Base-by-base conservation (phyloP, 2,113 vertebrate genomes). In the Bombycilla garrulus region DNA sequence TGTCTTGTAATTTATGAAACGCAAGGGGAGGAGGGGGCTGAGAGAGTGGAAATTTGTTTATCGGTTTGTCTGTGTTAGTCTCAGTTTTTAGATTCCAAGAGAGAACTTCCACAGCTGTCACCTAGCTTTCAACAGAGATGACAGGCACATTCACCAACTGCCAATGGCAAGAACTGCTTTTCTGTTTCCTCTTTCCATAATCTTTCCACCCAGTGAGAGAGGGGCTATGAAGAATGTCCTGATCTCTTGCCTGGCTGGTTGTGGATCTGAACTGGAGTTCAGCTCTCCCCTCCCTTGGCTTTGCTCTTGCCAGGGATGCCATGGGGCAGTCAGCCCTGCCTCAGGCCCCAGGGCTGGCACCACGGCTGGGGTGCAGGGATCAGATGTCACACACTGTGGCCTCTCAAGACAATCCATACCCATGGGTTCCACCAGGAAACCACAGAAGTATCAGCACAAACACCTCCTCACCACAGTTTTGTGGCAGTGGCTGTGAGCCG, bases 91-190 rank as follows among this genome's bases (percentile, higher is more conserved):
- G 66, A 61, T 88, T 92, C 62, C 71, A 88, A 77, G 86, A 26
- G 74, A 90, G 53, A 90, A 48, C 58, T 90, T 44, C 73, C 60
- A 18, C 78, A 79, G 88, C 86, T 96, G 92, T 70, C 92, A 90
- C 81, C 66, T 48, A 57, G 22, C 78, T 93, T 92, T 86, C 90
- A 86, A 3, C 66, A 92, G 79, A 69, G 71, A 92, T 65, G 85
- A 65, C 85, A 94, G 81, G 88, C 85, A 57, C 33, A 6, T 72
- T 42, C 42, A 61, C 53, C 90, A 90, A 74, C 90, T 93, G 90
- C 85, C 81, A 90, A 5, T 11, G 36, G 33, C 42, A 81, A 53
- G 40, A 76, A 61, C 48, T 45, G 22, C 15, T 65, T 82, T 64
- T 44, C 74, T 51, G 10, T 58, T 85, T 82, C 50, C 56, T 74